phyloP scores from a whole-genome alignment of 1,140 invertebrate species.

The Musca domestica region DNA sequence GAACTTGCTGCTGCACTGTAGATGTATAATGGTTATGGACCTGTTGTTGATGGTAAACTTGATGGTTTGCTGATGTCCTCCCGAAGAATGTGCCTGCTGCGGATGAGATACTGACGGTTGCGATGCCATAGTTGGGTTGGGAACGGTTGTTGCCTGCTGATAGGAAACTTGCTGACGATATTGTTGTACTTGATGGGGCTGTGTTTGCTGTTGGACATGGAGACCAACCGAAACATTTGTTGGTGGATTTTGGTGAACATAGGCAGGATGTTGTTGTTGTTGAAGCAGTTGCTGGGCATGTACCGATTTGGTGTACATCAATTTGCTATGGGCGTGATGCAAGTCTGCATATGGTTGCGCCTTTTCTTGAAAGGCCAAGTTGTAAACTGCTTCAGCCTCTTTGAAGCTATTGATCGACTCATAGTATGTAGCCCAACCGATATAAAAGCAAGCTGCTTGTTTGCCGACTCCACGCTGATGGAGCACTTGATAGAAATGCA shows the following conservation, averaged over 20 bases:
- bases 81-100: constrained; percentile 6
- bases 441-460: constrained; percentile 72
- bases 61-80: constrained; percentile 23
- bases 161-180: constrained; percentile 26
- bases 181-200: constrained; percentile 30
- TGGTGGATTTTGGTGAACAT: constrained; percentile 27
- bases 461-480: constrained; percentile 71
- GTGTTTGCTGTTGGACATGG: constrained; percentile 30
- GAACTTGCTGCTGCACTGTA: neutral
- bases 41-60: constrained; percentile 10
- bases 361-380: constrained; percentile 64
- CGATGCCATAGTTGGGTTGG: neutral
- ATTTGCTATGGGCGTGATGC: constrained; percentile 67
- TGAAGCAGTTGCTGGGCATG: constrained; percentile 45
- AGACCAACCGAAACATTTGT: constrained; percentile 33
- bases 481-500: constrained; percentile 74
- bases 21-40: constrained; percentile 8
- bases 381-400: constrained; percentile 72
- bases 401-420: constrained; percentile 73
- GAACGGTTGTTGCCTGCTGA: constrained; percentile 10
- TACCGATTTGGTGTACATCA: constrained; percentile 60
- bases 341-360: constrained; percentile 73
- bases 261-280: constrained; percentile 29
- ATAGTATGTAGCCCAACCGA: constrained; percentile 77
- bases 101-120: neutral